A percentile compares a stretch with the other conserved stretches of the same genome.
Evolutionary conservation across 2,797 vertebrate species (phyloP).

Genomic region (Alauda arvensis): DNA sequence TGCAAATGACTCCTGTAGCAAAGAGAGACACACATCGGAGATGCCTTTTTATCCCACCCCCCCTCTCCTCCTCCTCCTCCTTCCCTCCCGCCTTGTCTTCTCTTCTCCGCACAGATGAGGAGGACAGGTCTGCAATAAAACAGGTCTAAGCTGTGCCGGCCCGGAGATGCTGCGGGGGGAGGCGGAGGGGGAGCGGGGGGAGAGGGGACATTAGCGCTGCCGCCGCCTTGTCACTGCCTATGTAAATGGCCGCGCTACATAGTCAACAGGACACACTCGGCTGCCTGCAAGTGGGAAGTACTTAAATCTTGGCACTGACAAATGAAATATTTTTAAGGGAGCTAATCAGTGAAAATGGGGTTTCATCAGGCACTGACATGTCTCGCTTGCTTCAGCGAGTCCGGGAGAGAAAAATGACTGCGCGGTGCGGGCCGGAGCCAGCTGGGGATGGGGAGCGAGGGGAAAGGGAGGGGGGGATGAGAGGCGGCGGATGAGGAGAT

Average conservation of each 20-base stretch:
- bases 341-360: conserved; percentile 96
- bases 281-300: conserved; percentile 79
- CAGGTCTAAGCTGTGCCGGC: conserved; percentile 72
- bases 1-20: conserved; percentile 73
- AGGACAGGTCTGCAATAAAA: conserved; percentile 85
- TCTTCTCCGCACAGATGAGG: conserved; percentile 76
- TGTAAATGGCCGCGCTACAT: conserved; percentile 92
- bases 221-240: conserved; percentile 82
- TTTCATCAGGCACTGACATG: conserved; percentile 90
- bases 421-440: conserved; percentile 56
- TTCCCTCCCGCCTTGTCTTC: conserved; percentile 41
- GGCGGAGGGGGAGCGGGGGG: conserved; percentile 45
- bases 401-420: conserved; percentile 88
- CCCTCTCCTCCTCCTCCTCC: not conserved
- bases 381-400: conserved; percentile 83
- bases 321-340: conserved; percentile 95
- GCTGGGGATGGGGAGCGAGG: conserved; percentile 9
- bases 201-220: conserved; percentile 79
- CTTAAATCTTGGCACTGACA: conserved; percentile 89
- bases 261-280: conserved; percentile 89
- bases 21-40: conserved; percentile 41
- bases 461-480: not conserved
- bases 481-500: not conserved
- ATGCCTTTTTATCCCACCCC: conserved; percentile 55
- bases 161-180: conserved; percentile 15